Percentiles rank a stretch among this genome's conserved stretches.
Evolutionary conservation across 2,888 invertebrate genomes (phyloP).

Genomic region (Nymphalis c-album): DNA sequence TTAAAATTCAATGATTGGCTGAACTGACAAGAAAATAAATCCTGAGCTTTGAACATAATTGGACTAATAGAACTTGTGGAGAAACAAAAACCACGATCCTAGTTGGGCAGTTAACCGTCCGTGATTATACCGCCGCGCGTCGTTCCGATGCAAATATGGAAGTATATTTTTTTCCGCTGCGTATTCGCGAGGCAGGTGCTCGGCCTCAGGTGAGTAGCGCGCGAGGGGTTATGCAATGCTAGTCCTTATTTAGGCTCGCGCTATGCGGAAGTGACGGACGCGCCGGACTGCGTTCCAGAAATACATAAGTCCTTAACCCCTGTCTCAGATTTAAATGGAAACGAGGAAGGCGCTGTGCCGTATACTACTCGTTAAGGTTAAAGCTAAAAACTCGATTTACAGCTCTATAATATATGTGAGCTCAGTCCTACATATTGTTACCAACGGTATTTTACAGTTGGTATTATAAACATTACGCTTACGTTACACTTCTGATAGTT

Average conservation of each 20-base stretch:
- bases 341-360: conserved; percentile 9
- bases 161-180: neutral
- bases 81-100: neutral
- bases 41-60: neutral
- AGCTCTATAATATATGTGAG: neutral
- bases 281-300: conserved; percentile 15
- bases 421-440: no score
- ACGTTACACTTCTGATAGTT: neutral
- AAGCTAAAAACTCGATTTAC: neutral
- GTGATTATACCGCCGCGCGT: neutral
- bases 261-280: conserved; percentile 25
- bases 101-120: neutral
- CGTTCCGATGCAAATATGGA: conserved; percentile 2
- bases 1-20: no score
- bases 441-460: no score
- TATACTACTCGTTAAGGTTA: conserved; percentile 7
- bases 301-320: conserved; percentile 28
- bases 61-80: neutral
- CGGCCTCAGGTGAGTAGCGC: conserved; percentile 17
- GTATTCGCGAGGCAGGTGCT: neutral
- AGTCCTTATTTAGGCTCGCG: conserved; percentile 26
- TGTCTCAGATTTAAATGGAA: conserved; percentile 24
- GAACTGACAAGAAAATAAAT: neutral
- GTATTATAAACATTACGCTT: no score
- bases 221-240: conserved; percentile 14